Evolutionary conservation across 2,113 vertebrate genomes (phyloP).

Genomic region (Notechis scutatus): DNA sequence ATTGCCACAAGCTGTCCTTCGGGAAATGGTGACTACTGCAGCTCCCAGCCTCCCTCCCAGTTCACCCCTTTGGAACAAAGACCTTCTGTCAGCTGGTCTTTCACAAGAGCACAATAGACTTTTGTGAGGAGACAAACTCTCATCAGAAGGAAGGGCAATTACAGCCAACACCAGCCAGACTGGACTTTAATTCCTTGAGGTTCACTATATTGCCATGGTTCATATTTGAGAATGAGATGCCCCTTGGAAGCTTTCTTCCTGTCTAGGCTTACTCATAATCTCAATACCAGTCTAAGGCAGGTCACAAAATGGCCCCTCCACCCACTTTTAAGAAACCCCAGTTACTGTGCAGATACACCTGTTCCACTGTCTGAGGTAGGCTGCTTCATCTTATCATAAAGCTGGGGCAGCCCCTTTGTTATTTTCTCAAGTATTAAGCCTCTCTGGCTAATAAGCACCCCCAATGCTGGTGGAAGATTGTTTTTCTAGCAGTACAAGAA

Average conservation of each 20-base stretch:
- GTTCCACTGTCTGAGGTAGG: background rate
- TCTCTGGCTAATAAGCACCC: background rate
- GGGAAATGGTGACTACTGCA: background rate
- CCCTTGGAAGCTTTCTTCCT: background rate
- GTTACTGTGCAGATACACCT: background rate
- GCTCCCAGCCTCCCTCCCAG: constrained; percentile 14
- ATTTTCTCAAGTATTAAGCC: background rate
- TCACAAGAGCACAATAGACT: constrained; percentile 56
- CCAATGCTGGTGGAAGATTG: background rate
- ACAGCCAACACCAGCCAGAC: constrained; percentile 6
- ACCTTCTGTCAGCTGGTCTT: constrained; percentile 50
- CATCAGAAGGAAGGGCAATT: background rate
- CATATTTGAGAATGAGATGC: background rate
- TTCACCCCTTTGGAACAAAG: constrained; percentile 53
- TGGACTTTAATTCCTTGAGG: constrained; percentile 7
- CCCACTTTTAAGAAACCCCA: background rate
- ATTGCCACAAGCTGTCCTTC: background rate
- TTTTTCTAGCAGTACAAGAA: background rate
- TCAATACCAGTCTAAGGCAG: background rate
- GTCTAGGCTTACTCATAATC: no score
- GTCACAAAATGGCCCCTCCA: background rate
- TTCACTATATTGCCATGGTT: background rate
- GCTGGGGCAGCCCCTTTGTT: background rate
- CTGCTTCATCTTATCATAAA: background rate
- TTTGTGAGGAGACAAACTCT: constrained; percentile 49